phyloP scores from a whole-genome alignment of 2,797 vertebrate genomes.

The Amazona finschi region DNA sequence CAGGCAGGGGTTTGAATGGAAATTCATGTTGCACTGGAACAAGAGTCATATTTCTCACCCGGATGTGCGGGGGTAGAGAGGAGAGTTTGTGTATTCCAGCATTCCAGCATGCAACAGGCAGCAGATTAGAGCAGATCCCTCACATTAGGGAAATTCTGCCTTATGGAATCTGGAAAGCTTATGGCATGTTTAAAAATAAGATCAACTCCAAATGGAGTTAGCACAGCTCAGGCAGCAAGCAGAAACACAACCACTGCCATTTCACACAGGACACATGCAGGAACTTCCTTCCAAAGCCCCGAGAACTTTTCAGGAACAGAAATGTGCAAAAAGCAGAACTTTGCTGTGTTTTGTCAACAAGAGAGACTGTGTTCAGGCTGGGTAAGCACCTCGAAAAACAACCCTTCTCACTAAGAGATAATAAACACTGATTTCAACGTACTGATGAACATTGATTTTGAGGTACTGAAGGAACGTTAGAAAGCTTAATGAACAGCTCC shows the following conservation, averaged over 20 bases:
- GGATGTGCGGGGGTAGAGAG: neutral
- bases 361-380: neutral
- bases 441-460: neutral
- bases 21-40: neutral
- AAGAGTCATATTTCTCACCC: neutral
- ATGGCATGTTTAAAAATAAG: neutral
- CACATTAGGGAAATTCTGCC: neutral
- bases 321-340: neutral
- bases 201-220: neutral
- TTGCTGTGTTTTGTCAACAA: neutral
- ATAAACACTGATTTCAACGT: neutral
- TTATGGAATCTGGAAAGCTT: neutral
- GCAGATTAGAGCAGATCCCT: neutral
- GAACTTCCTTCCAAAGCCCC: neutral
- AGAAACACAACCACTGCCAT: neutral
- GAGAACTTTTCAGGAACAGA: neutral
- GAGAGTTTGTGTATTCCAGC: neutral
- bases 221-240: neutral
- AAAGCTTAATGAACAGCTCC: neutral
- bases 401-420: neutral
- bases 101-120: neutral
- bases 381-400: neutral
- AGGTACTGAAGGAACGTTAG: neutral
- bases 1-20: neutral
- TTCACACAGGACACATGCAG: accelerated